phyloP scores from a whole-genome alignment of 2,888 invertebrate genomes.

The Andrena bucephala region DNA sequence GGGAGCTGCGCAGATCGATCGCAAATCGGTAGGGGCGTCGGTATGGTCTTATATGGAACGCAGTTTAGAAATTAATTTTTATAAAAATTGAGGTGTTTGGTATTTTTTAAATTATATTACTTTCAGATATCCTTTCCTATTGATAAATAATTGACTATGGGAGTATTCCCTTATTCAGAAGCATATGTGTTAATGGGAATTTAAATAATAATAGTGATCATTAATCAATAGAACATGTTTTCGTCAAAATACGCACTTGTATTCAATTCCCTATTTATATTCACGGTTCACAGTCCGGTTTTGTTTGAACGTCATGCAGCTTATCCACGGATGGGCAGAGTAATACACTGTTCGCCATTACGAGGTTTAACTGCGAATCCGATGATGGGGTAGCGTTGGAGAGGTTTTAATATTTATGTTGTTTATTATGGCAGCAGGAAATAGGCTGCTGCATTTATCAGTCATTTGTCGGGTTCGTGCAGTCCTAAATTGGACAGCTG shows the following conservation, averaged over 20 bases:
- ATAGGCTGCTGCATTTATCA: constrained; percentile 28
- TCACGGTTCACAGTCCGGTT: constrained; percentile 40
- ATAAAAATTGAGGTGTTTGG: too few species aligned
- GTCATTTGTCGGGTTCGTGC: constrained; percentile 12
- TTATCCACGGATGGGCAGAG: constrained; percentile 39
- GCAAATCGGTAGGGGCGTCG: too few species aligned
- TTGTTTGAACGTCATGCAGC: constrained; percentile 44
- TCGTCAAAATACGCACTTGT: neutral
- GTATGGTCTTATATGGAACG: too few species aligned
- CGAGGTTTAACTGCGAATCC: constrained; percentile 56
- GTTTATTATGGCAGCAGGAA: constrained; percentile 15
- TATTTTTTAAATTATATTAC: too few species aligned
- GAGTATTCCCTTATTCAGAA: too few species aligned
- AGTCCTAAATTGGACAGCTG: neutral
- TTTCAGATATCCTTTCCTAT: too few species aligned
- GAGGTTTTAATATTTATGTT: constrained; percentile 55
- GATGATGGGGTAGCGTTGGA: constrained; percentile 42
- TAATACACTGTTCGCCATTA: constrained; percentile 59
- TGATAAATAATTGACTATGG: too few species aligned
- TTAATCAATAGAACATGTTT: neutral
- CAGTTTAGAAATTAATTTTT: too few species aligned
- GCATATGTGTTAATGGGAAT: neutral
- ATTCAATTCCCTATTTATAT: constrained; percentile 40
- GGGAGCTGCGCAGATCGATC: too few species aligned
- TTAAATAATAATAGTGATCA: neutral